Percentiles rank a stretch among this genome's conserved stretches.
Conservation (phyloP, 2,888 invertebrate genomes). For the Acleris holmiana region DNA sequence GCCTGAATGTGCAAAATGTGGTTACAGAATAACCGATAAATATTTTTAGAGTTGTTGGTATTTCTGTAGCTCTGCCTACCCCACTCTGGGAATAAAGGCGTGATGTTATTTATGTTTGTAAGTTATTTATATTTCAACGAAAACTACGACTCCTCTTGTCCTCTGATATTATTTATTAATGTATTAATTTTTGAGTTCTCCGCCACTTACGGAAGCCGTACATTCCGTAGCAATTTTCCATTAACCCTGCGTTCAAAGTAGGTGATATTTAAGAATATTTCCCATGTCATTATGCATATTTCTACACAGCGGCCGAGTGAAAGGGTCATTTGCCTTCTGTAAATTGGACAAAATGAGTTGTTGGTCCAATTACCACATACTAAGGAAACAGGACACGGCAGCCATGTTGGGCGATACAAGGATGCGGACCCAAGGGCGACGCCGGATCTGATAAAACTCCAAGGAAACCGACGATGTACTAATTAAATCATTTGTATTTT, state of each 20-base stretch:
- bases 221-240: constrained; percentile 11
- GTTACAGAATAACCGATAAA: too few relatives aligned
- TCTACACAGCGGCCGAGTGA: constrained; percentile 47
- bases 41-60: too few relatives aligned
- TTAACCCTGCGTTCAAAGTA: constrained; percentile 24
- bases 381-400: constrained; percentile 28
- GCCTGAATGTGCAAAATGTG: too few relatives aligned
- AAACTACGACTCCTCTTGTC: too few relatives aligned
- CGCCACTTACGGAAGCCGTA: background rate
- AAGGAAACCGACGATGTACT: constrained; percentile 7
- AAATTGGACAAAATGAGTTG: constrained; percentile 45
- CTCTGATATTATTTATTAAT: too few relatives aligned
- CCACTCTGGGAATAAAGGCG: too few relatives aligned
- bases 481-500: constrained; percentile 19
- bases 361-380: constrained; percentile 35
- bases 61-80: too few relatives aligned
- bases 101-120: too few relatives aligned
- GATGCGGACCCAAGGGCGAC: constrained; percentile 45
- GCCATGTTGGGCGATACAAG: constrained; percentile 24
- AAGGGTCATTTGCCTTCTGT: constrained; percentile 51
- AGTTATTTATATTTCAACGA: too few relatives aligned
- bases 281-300: constrained; percentile 40
- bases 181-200: too few relatives aligned
- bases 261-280: constrained; percentile 40
- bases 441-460: constrained; percentile 15